Conservation (phyloP, 1,140 invertebrate genomes). For the Phenacoccus solenopsis region DNA sequence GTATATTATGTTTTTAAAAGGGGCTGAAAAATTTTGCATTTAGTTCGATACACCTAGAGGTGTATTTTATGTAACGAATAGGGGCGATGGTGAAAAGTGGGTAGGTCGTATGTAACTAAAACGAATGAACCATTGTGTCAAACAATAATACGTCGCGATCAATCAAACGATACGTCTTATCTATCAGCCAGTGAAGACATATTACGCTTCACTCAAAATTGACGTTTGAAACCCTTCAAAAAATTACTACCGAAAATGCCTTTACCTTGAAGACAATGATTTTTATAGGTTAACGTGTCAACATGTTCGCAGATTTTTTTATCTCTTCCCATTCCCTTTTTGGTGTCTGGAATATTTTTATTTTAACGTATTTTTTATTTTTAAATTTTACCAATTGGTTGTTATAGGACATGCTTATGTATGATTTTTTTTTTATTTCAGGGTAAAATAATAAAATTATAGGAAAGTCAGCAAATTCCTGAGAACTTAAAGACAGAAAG, state of each 20-base stretch:
- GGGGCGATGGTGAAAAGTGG: background rate
- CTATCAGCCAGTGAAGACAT: conserved; percentile 13
- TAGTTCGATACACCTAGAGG: background rate
- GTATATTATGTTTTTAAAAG: conserved; percentile 1
- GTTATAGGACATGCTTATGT: no score
- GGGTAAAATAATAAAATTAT: no score
- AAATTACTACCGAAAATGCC: background rate
- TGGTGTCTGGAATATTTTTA: no score
- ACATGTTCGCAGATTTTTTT: background rate
- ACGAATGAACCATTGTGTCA: conserved; percentile 13
- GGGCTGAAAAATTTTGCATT: conserved; percentile 8
- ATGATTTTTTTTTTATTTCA: no score
- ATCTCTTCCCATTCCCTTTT: no score
- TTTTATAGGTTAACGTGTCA: conserved; percentile 7
- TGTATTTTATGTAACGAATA: no score
- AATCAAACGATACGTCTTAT: conserved; percentile 15
- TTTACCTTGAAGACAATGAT: conserved; percentile 8
- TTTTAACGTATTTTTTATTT: no score
- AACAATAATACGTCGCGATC: conserved; percentile 14
- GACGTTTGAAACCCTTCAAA: conserved; percentile 1
- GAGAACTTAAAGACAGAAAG: no score
- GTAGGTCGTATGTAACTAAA: background rate
- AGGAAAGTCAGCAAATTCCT: no score
- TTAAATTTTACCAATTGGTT: no score
- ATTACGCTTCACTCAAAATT: conserved; percentile 13